Conservation (phyloP, 2,113 vertebrate genomes). For the Paradoxurus hermaphroditus region DNA sequence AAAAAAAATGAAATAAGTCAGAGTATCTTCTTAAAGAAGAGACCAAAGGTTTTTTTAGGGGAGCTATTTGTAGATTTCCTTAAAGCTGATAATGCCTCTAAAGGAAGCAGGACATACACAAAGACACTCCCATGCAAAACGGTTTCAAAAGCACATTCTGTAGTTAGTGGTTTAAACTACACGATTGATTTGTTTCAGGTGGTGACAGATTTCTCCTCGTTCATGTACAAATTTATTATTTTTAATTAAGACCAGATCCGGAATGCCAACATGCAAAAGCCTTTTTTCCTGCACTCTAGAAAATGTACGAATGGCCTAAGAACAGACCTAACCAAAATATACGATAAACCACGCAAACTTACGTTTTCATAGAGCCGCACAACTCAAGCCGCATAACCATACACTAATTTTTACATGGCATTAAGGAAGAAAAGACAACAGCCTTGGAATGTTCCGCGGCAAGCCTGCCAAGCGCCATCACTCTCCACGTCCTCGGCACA, state of each 20-base stretch:
- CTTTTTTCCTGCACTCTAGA: constrained; percentile 7
- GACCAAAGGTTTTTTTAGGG: background rate
- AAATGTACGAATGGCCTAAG: background rate
- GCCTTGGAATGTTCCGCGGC: constrained; percentile 11
- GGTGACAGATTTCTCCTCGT: constrained; percentile 4
- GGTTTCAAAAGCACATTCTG: background rate
- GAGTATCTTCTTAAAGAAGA: background rate
- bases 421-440: background rate
- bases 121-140: background rate
- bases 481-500: constrained; percentile 25
- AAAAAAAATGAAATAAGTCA: background rate
- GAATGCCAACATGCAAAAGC: background rate
- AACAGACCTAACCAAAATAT: background rate
- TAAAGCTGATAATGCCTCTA: background rate
- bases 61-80: background rate
- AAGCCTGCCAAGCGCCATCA: constrained; percentile 53
- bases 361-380: background rate
- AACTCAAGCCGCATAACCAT: background rate
- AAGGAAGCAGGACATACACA: background rate
- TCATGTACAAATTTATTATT: background rate
- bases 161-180: background rate
- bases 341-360: background rate
- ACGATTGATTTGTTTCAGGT: constrained; percentile 10
- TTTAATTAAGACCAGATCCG: constrained; percentile 52
- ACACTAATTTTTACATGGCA: background rate